Conservation (phyloP, 2,113 vertebrate species). For the Sander vitreus region DNA sequence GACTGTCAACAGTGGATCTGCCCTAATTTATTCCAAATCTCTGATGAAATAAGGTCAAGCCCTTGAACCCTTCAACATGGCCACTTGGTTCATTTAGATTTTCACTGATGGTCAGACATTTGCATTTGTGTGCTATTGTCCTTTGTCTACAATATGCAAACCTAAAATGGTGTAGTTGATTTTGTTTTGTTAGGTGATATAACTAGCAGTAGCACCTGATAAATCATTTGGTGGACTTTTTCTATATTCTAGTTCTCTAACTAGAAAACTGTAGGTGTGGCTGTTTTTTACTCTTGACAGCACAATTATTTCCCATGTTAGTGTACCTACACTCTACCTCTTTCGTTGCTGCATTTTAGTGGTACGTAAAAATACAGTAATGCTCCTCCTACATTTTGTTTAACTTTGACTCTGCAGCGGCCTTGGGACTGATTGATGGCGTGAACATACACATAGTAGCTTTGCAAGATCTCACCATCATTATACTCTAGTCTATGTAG, state of each 20-base stretch:
- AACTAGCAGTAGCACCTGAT: no score
- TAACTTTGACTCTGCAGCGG: neutral
- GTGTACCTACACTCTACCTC: neutral
- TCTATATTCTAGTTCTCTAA: no score
- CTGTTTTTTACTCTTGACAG: neutral
- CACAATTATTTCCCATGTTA: neutral
- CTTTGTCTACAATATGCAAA: conserved; percentile 15
- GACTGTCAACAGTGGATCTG: conserved; percentile 48
- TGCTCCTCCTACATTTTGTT: neutral
- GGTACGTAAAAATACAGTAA: neutral
- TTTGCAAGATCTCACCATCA: neutral
- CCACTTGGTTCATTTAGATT: conserved; percentile 22
- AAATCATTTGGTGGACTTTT: no score
- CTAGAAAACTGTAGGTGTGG: neutral
- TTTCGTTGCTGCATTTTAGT: neutral
- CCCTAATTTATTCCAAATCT: conserved; percentile 51
- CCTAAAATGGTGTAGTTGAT: no score
- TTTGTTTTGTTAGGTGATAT: no score
- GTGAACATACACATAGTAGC: conserved; percentile 14
- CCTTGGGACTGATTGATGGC: conserved; percentile 24
- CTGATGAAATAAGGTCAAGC: conserved; percentile 44
- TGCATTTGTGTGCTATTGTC: conserved; percentile 11
- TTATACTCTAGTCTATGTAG: neutral
- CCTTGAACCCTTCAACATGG: conserved; percentile 12
- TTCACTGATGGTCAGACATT: conserved; percentile 5